These are phyloP conservation scores for Natrix natrix DNA, from an alignment of 2,797 vertebrate genomes.

Conservation along the genomic window DNA sequence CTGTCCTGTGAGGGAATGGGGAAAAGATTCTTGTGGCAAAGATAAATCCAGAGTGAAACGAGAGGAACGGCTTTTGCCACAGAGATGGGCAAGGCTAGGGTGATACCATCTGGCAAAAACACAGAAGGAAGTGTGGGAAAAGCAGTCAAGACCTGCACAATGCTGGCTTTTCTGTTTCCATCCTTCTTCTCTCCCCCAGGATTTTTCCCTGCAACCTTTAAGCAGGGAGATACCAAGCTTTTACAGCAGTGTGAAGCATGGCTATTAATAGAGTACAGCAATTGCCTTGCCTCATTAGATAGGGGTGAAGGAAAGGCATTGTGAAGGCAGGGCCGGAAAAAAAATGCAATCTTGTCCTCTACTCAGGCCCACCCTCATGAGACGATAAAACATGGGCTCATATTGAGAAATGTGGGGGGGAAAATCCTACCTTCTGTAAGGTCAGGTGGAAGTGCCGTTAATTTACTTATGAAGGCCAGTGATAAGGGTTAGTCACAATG, in stretches of 20 bases:
- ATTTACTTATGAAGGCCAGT: neutral
- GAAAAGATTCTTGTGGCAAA: neutral
- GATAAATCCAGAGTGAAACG: neutral
- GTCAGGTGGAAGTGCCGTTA: neutral
- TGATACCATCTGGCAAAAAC: neutral
- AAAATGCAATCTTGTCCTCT: neutral
- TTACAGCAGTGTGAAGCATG: neutral
- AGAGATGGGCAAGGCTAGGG: neutral
- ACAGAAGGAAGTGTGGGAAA: neutral
- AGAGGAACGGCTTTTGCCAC: neutral
- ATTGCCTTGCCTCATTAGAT: neutral
- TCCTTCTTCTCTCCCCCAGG: neutral
- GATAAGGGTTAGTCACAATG: neutral
- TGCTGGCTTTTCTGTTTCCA: neutral
- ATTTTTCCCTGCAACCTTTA: neutral
- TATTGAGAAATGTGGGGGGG: neutral
- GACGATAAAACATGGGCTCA: neutral
- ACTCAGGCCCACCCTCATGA: neutral
- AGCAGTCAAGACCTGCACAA: neutral
- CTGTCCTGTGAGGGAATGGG: conserved; percentile 2
- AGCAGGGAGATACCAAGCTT: neutral
- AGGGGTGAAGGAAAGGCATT: neutral
- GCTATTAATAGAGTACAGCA: neutral
- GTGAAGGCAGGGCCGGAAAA: neutral
- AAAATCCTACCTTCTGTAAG: neutral